A percentile compares a stretch with the other conserved stretches of the same genome.
Conservation (phyloP, 2,113 vertebrate species). For the Tylochromis polylepis region DNA sequence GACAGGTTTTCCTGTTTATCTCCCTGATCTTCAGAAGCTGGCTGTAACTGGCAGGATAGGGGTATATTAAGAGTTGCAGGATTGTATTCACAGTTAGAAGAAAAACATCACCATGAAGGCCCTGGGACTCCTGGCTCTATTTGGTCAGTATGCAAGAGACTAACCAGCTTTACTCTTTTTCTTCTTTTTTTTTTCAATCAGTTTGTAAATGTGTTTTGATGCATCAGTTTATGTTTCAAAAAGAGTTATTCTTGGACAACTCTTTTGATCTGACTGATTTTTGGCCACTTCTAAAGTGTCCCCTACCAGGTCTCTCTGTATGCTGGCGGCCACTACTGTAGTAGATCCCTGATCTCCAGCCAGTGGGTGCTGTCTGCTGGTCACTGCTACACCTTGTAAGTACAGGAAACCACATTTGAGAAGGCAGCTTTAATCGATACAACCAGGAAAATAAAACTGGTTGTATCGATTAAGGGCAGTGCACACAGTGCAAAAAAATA, state of each 20-base stretch:
- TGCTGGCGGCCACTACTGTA: slow-evolving; percentile 69
- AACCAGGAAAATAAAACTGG: too few species aligned
- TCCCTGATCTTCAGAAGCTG: background rate
- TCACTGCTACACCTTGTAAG: slow-evolving; percentile 79
- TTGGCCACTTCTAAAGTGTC: slow-evolving; percentile 40
- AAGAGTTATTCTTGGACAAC: background rate
- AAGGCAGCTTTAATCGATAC: too few species aligned
- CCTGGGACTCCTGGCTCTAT: slow-evolving; percentile 59
- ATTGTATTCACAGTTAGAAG: background rate
- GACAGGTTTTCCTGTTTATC: background rate
- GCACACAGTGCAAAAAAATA: too few species aligned
- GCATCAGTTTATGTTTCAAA: too few species aligned
- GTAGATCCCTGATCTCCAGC: slow-evolving; percentile 68
- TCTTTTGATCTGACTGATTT: background rate
- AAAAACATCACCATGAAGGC: slow-evolving; percentile 43
- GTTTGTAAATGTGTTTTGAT: background rate
- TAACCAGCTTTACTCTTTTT: background rate
- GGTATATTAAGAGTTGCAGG: slow-evolving; percentile 1
- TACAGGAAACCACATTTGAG: background rate
- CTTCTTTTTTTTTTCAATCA: background rate
- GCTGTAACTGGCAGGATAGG: background rate
- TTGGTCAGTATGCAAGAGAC: slow-evolving; percentile 61
- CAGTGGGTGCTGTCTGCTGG: slow-evolving; percentile 80
- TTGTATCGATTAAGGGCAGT: too few species aligned
- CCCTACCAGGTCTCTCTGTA: slow-evolving; percentile 79